Percentiles rank a stretch among this genome's conserved stretches.
phyloP scores from a whole-genome alignment of 2,113 vertebrate genomes.

The Rhabdomys dilectus region DNA sequence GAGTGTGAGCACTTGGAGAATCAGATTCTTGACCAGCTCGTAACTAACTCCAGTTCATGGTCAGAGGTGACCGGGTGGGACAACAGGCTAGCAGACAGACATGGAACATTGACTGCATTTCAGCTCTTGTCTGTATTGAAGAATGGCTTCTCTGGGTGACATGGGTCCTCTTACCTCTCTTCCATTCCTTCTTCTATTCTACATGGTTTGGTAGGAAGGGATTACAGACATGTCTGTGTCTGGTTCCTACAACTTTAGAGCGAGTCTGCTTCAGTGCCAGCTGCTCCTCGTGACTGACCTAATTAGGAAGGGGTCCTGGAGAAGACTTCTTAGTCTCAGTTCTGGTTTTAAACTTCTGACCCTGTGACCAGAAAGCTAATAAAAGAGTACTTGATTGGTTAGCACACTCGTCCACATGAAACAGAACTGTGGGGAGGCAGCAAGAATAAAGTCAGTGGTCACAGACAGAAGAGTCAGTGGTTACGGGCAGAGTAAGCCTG shows the following conservation, averaged over 20 bases:
- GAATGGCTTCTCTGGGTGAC: conserved; percentile 11
- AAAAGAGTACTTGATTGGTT: background rate
- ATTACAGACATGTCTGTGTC: background rate
- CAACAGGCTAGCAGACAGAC: background rate
- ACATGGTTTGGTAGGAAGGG: background rate
- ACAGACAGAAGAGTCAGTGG: background rate
- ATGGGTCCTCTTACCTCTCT: background rate
- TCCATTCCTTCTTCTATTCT: background rate
- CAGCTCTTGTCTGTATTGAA: background rate
- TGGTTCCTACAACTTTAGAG: background rate
- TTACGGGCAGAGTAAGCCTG: background rate
- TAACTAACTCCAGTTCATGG: background rate
- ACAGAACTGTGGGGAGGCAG: background rate
- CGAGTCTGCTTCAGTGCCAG: background rate
- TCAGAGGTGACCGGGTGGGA: background rate
- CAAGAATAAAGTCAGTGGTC: background rate
- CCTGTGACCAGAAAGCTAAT: background rate
- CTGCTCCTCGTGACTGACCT: background rate
- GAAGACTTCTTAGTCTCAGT: background rate
- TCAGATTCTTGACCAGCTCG: background rate
- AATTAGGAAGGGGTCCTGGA: background rate
- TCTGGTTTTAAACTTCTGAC: conserved; percentile 1
- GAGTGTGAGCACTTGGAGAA: background rate
- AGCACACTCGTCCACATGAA: background rate
- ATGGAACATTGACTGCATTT: background rate